Base-by-base conservation (phyloP, 2,113 vertebrate species). In the Apodemus speciosus region DNA sequence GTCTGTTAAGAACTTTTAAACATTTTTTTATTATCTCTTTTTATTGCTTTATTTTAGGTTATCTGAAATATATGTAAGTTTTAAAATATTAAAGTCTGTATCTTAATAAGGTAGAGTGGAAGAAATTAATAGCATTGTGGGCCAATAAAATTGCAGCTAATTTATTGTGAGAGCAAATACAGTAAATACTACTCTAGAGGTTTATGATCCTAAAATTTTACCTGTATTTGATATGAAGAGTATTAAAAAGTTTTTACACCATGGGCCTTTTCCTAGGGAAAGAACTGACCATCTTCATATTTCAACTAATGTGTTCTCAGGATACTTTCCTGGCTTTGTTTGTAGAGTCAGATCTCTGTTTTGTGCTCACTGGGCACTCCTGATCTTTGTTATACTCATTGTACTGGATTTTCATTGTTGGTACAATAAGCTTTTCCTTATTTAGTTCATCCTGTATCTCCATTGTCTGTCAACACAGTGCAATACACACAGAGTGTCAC, bases 31-130 rank as follows among this genome's bases (percentile, higher is more conserved):
- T n/a, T n/a, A 2, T 25, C 11, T 53, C 9, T 3, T 68, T 92
- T 92, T 90, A 68, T 9, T 85, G 51, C 9, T 92, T 81, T 79
- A 38, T 62, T 20, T 46, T 89, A 91, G 51, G 18, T 75, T 56
- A 92, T 95, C 64, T 90, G 32, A 96, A 83, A 92, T 27, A 81
- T 40, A 43, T 71, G 6, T 7, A 92, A 21, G 30, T 64, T 90
- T 89, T 72, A 89, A 72, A 73, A 90, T 21, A 92, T 32, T 6
- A 85, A 85, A 94, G 7, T 14, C 73, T 15, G 62, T 76, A 56
- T 64, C 14, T 90, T 87, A 93, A 93, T 38, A 64, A 71, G 51
- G 7, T 6, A 25, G 6, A 23, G 4, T 77, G 11, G 18, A 20
- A 38, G 88, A 4, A 94, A 92, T 91, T 60, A 58, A 69, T 71